Conservation (phyloP, 2,113 vertebrate species). For the Glaucomys volans region DNA sequence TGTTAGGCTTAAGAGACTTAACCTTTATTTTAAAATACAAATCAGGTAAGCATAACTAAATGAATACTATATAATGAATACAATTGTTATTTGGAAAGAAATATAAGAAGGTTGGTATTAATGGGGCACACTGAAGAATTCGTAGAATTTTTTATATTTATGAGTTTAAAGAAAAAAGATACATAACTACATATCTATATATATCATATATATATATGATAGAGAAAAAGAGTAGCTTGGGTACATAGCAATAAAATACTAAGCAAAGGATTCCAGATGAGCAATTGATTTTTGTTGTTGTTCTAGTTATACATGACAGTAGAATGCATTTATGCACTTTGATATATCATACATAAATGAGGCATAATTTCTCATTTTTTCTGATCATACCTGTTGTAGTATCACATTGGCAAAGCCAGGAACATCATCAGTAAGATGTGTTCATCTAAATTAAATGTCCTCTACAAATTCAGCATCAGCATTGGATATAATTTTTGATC, state of each 20-base stretch:
- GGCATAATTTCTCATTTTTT: too few relatives aligned
- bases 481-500: background rate
- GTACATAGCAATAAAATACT: background rate
- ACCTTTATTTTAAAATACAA: background rate
- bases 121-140: background rate
- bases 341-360: too few relatives aligned
- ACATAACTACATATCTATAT: too few relatives aligned
- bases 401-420: too few relatives aligned
- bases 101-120: background rate
- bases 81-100: constrained; percentile 5
- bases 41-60: background rate
- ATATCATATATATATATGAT: background rate
- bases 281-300: background rate
- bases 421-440: too few relatives aligned
- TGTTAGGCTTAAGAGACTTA: background rate
- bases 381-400: too few relatives aligned
- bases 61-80: background rate
- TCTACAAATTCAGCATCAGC: background rate
- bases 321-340: too few relatives aligned
- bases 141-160: background rate
- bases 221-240: background rate
- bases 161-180: background rate
- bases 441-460: background rate
- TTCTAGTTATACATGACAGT: too few relatives aligned
- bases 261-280: background rate